Conservation (phyloP, 2,888 invertebrate species). For the Erynnis tages region DNA sequence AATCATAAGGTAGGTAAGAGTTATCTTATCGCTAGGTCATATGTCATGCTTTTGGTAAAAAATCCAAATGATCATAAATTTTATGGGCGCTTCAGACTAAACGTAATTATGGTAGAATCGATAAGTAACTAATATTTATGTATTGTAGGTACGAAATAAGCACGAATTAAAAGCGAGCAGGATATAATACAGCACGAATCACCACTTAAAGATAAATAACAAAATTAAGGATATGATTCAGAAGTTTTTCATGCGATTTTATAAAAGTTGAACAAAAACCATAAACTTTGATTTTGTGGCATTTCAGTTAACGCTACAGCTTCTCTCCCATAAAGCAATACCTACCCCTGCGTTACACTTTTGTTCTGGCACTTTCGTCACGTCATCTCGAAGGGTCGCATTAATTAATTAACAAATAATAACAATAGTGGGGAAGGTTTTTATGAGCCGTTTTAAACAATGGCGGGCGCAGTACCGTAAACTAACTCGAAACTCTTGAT, state of each 20-base stretch:
- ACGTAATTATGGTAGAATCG: too few species aligned
- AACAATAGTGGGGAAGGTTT: slow-evolving; percentile 42
- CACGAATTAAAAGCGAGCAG: too few species aligned
- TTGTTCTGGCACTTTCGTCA: slow-evolving; percentile 24
- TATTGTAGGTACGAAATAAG: too few species aligned
- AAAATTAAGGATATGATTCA: too few species aligned
- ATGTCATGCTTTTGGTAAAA: neutral
- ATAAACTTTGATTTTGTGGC: neutral
- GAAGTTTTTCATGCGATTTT: too few species aligned
- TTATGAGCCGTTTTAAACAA: slow-evolving; percentile 33
- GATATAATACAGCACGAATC: too few species aligned
- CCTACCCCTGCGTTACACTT: slow-evolving; percentile 19
- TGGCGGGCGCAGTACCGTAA: slow-evolving; percentile 15
- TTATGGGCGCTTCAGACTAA: neutral
- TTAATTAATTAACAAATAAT: slow-evolving; percentile 47
- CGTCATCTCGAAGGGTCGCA: slow-evolving; percentile 36
- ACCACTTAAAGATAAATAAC: too few species aligned
- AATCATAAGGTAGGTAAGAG: neutral
- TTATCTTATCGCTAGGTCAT: neutral
- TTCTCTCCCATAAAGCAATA: slow-evolving; percentile 9
- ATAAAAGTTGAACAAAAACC: neutral
- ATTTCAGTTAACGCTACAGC: neutral
- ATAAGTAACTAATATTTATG: too few species aligned
- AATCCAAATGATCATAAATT: neutral
- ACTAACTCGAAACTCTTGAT: slow-evolving; percentile 27